Evolutionary conservation across 2,888 invertebrate genomes (phyloP).

Genomic region (Exocentrus adspersus): DNA sequence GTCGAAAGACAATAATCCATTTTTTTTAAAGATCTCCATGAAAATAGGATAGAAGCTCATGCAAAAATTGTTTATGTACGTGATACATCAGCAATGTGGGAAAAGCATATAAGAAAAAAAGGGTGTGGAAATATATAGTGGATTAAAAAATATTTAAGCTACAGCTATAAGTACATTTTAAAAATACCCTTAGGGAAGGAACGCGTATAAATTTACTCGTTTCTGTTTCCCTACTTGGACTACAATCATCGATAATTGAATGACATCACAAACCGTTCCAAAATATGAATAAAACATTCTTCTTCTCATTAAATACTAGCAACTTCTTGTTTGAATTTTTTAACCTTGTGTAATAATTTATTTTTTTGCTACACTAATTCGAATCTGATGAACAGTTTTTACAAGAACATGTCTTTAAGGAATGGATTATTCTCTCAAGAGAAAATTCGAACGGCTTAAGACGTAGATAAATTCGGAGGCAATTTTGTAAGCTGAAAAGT

Average conservation of each 20-base stretch:
- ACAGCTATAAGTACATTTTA: no score
- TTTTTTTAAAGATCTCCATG: slow-evolving; percentile 10
- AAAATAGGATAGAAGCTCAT: not conserved
- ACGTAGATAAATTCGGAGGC: slow-evolving; percentile 30
- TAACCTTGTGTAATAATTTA: no score
- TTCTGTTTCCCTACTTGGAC: no score
- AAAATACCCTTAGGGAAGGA: no score
- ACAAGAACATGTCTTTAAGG: not conserved
- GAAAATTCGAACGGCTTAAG: slow-evolving; percentile 4
- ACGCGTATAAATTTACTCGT: no score
- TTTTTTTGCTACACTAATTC: not conserved
- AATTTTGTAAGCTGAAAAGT: slow-evolving; percentile 50
- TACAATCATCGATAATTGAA: no score
- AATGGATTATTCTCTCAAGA: slow-evolving; percentile 28
- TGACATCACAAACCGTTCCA: no score
- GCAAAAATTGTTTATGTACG: not conserved
- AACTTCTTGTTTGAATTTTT: no score
- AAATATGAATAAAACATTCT: no score
- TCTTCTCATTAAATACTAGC: no score
- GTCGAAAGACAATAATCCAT: slow-evolving; percentile 27
- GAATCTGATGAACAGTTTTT: not conserved
- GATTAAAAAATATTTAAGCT: no score
- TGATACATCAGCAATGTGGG: not conserved
- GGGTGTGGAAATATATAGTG: no score
- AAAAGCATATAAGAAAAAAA: slow-evolving; percentile 3